Evolutionary conservation across 2,888 invertebrate genomes (phyloP).

Genomic region (Germaria angustata): DNA sequence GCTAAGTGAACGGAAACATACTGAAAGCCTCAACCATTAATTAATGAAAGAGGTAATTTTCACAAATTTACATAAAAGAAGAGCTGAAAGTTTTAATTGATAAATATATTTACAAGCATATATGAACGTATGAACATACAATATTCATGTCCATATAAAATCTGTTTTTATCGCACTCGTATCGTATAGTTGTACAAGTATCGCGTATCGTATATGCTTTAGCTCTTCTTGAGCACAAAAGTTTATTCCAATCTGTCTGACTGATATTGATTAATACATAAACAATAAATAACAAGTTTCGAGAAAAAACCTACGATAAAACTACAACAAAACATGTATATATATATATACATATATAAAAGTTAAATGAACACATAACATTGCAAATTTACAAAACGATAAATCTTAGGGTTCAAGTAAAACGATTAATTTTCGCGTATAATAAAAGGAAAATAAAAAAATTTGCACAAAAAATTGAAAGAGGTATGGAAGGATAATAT

Average conservation of each 20-base stretch:
- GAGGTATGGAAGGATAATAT: conserved; percentile 30
- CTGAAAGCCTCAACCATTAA: conserved; percentile 44
- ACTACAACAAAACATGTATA: conserved; percentile 8
- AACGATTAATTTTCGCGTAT: conserved; percentile 67
- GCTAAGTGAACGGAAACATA: conserved; percentile 14
- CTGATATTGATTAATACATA: conserved; percentile 65
- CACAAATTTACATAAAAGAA: conserved; percentile 61
- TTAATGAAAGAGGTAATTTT: conserved; percentile 55
- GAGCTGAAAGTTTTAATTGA: conserved; percentile 63
- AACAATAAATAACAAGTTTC: conserved; percentile 63
- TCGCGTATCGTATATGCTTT: background rate
- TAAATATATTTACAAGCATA: conserved; percentile 4
- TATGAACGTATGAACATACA: background rate
- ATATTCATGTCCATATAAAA: background rate
- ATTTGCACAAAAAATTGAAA: conserved; percentile 3
- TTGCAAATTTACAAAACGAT: conserved; percentile 63
- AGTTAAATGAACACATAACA: conserved; percentile 36
- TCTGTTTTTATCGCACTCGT: background rate
- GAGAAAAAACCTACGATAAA: conserved; percentile 30
- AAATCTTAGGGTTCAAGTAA: conserved; percentile 64
- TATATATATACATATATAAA: background rate
- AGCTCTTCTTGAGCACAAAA: conserved; percentile 23
- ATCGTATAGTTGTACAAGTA: background rate
- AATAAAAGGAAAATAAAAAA: conserved; percentile 32
- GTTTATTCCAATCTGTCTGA: conserved; percentile 58